Conservation (phyloP, 2,113 vertebrate species). For the Syngnathus scovelli region DNA sequence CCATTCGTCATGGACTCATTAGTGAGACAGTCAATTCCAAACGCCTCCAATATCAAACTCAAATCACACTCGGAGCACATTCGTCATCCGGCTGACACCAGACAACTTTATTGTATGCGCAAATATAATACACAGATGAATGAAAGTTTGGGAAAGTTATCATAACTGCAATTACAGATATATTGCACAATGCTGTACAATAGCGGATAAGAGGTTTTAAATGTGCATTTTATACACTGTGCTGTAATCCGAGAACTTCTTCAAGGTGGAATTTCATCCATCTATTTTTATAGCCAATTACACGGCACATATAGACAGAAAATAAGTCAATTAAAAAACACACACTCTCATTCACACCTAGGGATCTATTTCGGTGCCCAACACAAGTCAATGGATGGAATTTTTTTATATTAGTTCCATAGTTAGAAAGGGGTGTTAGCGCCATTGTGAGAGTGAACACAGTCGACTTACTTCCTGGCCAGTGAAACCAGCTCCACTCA, state of each 20-base stretch:
- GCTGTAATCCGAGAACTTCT: neutral
- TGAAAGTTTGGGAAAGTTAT: slow-evolving; percentile 48
- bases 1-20: slow-evolving; percentile 73
- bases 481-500: too few species aligned
- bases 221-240: neutral
- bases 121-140: slow-evolving; percentile 50
- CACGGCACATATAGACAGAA: too few species aligned
- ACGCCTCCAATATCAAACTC: slow-evolving; percentile 64
- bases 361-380: too few species aligned
- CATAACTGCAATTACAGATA: neutral
- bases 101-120: slow-evolving; percentile 56
- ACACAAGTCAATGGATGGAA: too few species aligned
- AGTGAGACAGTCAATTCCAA: slow-evolving; percentile 69
- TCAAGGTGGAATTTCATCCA: neutral
- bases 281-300: too few species aligned
- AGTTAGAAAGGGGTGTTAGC: too few species aligned
- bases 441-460: too few species aligned
- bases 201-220: neutral
- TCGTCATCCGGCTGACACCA: slow-evolving; percentile 61
- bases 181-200: neutral
- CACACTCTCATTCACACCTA: neutral
- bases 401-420: too few species aligned
- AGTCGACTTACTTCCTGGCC: too few species aligned
- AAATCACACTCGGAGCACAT: slow-evolving; percentile 62
- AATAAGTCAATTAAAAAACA: neutral